Percentiles rank a stretch among this genome's conserved stretches.
Evolutionary conservation across 2,888 invertebrate species (phyloP).

Genomic region (Drosophila anomalata): DNA sequence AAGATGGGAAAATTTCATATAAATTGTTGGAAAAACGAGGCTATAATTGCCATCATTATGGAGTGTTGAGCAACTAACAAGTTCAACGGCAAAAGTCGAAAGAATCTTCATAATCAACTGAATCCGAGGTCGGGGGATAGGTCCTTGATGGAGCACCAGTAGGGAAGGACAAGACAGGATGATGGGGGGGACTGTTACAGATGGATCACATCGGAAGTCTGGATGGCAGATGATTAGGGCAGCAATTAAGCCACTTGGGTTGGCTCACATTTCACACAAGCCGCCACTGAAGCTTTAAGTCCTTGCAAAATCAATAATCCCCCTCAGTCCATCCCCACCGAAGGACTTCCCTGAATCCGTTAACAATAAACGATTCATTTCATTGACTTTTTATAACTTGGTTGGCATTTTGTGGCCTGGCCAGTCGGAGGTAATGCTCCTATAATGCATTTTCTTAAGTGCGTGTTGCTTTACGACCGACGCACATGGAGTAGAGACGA

Average conservation of each 20-base stretch:
- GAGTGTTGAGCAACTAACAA: slow-evolving; percentile 78
- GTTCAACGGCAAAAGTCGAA: slow-evolving; percentile 50
- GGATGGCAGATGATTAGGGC: slow-evolving; percentile 67
- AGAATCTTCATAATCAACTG: slow-evolving; percentile 69
- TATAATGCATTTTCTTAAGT: slow-evolving; percentile 65
- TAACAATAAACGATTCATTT: slow-evolving; percentile 57
- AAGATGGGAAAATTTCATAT: slow-evolving; percentile 66
- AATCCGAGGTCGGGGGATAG: not conserved
- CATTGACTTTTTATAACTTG: slow-evolving; percentile 66
- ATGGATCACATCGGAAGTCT: slow-evolving; percentile 32
- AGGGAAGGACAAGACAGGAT: not conserved
- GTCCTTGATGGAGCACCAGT: slow-evolving; percentile 26
- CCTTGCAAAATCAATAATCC: slow-evolving; percentile 54
- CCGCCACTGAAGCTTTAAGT: slow-evolving; percentile 20
- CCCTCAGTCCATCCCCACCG: not conserved
- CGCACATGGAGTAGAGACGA: slow-evolving; percentile 30
- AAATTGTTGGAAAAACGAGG: slow-evolving; percentile 83
- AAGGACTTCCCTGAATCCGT: not conserved
- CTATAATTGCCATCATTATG: slow-evolving; percentile 83
- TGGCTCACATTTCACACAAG: slow-evolving; percentile 39
- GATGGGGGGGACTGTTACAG: not conserved
- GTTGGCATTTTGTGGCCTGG: slow-evolving; percentile 9
- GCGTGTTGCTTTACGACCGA: slow-evolving; percentile 53
- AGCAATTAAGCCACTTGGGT: slow-evolving; percentile 70
- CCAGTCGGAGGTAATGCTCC: slow-evolving; percentile 51